Evolutionary conservation across 2,797 vertebrate genomes (phyloP).

Genomic region (Lepus townsendii): DNA sequence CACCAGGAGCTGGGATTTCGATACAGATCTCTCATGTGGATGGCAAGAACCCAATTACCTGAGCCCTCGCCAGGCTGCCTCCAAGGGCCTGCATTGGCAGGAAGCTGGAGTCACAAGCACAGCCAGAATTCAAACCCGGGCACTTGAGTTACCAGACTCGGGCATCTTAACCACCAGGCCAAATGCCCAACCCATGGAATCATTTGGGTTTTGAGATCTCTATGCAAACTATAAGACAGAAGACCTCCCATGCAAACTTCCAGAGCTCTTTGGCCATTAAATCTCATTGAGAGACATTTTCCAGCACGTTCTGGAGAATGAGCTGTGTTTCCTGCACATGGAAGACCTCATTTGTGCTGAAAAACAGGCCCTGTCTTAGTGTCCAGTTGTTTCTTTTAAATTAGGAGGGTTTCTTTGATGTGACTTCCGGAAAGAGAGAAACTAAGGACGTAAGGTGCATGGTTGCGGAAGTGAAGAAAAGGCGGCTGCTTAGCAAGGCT

Average conservation of each 20-base stretch:
- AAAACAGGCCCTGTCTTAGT: background rate
- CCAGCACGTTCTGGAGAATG: background rate
- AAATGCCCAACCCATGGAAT: background rate
- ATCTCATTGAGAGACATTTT: background rate
- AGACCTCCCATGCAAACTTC: background rate
- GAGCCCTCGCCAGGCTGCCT: too few relatives aligned
- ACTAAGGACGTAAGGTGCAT: background rate
- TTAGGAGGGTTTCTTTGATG: background rate
- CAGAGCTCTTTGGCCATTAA: background rate
- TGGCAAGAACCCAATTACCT: too few relatives aligned
- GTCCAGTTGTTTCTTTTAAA: background rate
- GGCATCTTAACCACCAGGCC: too few relatives aligned
- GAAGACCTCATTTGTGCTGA: background rate
- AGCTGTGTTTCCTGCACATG: background rate
- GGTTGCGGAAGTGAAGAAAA: background rate
- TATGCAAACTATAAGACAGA: background rate
- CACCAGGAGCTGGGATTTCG: too few relatives aligned
- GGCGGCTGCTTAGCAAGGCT: background rate
- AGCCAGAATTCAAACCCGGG: too few relatives aligned
- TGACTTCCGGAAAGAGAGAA: background rate
- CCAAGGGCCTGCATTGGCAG: too few relatives aligned
- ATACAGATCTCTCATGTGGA: too few relatives aligned
- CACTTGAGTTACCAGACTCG: too few relatives aligned
- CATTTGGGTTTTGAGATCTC: constrained; percentile 50
- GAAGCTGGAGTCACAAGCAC: too few relatives aligned